These are phyloP conservation scores for Limnothrissa miodon DNA, from an alignment of 2,113 vertebrate species.

Conservation along the genomic window DNA sequence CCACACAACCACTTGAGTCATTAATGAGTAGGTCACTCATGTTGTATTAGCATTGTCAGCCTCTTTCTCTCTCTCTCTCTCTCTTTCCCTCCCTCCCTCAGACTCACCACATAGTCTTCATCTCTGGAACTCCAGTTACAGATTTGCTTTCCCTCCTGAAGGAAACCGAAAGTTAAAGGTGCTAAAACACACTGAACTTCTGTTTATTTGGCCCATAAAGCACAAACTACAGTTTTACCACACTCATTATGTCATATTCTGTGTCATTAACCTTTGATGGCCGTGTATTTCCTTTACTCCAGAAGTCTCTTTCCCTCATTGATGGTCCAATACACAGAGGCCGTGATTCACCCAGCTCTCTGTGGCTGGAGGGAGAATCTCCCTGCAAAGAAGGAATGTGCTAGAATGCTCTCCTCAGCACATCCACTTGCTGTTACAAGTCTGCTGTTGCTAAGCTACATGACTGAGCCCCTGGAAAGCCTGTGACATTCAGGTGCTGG, in stretches of 20 bases:
- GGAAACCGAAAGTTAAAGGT: neutral
- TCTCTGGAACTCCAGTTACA: slow-evolving; percentile 7
- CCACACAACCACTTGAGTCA: slow-evolving; percentile 37
- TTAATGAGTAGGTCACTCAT: slow-evolving; percentile 39
- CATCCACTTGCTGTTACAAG: neutral
- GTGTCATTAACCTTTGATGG: neutral
- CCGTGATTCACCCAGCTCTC: neutral
- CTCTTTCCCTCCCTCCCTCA: neutral
- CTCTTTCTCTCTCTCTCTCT: slow-evolving; percentile 2
- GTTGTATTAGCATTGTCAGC: slow-evolving; percentile 31
- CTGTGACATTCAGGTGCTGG: slow-evolving; percentile 56
- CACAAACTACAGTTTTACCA: neutral
- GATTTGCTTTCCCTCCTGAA: neutral
- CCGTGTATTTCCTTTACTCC: neutral
- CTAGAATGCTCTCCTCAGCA: neutral
- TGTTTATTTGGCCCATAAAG: neutral
- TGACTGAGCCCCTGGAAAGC: neutral
- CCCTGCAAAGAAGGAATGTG: neutral
- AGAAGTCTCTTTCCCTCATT: neutral
- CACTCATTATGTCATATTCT: neutral
- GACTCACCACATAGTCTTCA: neutral
- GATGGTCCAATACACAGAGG: neutral
- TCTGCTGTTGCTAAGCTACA: slow-evolving; percentile 18
- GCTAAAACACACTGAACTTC: neutral
- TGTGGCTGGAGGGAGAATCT: neutral